These are phyloP conservation scores for Benitochromis conjunctus DNA, from an alignment of 2,113 vertebrate species.

Conservation along the genomic window DNA sequence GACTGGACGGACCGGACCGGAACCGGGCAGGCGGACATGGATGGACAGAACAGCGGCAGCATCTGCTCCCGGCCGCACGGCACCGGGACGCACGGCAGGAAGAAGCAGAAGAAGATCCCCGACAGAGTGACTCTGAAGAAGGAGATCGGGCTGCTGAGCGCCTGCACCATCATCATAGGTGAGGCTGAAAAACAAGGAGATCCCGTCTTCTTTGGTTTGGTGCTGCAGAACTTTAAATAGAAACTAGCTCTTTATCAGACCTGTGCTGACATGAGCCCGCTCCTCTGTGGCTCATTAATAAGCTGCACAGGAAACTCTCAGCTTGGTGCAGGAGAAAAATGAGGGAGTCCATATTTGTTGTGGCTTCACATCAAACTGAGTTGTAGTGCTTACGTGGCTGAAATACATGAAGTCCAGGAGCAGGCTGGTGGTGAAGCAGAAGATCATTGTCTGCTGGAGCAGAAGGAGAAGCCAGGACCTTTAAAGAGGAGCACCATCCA, in stretches of 20 bases:
- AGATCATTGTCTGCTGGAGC: slow-evolving; percentile 22
- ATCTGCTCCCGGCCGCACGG: slow-evolving; percentile 37
- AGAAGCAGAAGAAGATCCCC: slow-evolving; percentile 44
- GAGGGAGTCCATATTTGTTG: slow-evolving; percentile 23
- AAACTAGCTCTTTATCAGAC: neutral
- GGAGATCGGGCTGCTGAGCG: slow-evolving; percentile 84
- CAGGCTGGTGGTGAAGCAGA: neutral
- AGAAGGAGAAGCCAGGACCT: slow-evolving; percentile 13
- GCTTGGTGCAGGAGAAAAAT: neutral
- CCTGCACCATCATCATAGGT: slow-evolving; percentile 89
- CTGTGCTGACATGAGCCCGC: rapidly evolving
- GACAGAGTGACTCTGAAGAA: slow-evolving; percentile 84
- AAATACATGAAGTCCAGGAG: slow-evolving; percentile 26
- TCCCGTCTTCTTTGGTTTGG: neutral
- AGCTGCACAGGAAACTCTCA: neutral
- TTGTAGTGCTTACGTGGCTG: slow-evolving; percentile 34
- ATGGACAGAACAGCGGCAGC: slow-evolving; percentile 63
- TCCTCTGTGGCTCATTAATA: neutral
- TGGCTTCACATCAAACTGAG: neutral
- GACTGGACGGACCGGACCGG: slow-evolving; percentile 34
- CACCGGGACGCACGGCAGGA: slow-evolving; percentile 10
- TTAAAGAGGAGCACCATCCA: slow-evolving; percentile 4
- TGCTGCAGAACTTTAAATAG: neutral
- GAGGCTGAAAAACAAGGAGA: slow-evolving; percentile 38
- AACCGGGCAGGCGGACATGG: slow-evolving; percentile 68